phyloP scores from a whole-genome alignment of 2,113 vertebrate genomes.

The Cephalopterus ornatus region DNA sequence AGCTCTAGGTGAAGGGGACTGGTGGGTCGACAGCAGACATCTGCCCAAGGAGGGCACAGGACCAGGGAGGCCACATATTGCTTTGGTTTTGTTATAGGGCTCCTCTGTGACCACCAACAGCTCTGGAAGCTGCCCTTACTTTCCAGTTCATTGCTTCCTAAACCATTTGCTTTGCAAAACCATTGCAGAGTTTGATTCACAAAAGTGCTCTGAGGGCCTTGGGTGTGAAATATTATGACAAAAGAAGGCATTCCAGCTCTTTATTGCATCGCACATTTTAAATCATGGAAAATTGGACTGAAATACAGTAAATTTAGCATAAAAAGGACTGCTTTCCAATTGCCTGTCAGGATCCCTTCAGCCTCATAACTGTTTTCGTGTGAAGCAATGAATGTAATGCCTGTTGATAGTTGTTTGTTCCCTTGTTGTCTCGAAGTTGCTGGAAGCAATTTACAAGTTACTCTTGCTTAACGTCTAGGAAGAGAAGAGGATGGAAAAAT shows the following conservation, averaged over 20 bases:
- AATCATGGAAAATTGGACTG: conserved; percentile 49
- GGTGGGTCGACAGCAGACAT: background rate
- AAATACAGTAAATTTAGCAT: conserved; percentile 41
- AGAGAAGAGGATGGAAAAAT: conserved; percentile 50
- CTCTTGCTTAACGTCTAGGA: conserved; percentile 54
- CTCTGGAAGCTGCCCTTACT: background rate
- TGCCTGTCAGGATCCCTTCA: conserved; percentile 41
- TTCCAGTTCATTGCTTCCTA: background rate
- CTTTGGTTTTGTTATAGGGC: background rate
- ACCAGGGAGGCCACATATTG: background rate
- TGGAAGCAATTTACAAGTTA: conserved; percentile 66
- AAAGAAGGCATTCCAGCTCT: conserved; percentile 20
- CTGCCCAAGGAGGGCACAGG: background rate
- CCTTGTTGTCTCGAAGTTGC: conserved; percentile 28
- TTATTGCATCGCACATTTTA: conserved; percentile 39
- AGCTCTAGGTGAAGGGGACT: background rate
- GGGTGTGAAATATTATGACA: conserved; percentile 38
- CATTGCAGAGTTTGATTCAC: background rate
- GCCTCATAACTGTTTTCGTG: conserved; percentile 24
- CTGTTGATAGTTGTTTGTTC: conserved; percentile 62
- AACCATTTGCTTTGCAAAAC: background rate
- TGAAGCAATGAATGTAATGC: conserved; percentile 37
- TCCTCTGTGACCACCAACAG: background rate
- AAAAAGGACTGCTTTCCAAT: conserved; percentile 38
- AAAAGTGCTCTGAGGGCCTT: conserved; percentile 17